Evolutionary conservation across 1,140 invertebrate species (phyloP).

Genomic region (Spodoptera frugiperda): DNA sequence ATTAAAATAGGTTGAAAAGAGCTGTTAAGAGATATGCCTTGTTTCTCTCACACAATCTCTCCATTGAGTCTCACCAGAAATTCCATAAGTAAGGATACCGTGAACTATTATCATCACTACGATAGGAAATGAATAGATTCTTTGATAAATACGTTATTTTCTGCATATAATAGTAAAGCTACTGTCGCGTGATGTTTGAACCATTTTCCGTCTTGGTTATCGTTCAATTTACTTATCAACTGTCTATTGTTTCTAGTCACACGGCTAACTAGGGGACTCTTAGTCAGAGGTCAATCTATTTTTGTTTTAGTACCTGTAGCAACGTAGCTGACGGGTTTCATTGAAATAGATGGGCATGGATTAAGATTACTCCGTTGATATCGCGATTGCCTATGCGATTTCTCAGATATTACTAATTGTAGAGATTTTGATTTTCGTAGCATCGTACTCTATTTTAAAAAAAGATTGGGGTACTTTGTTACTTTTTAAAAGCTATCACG

Average conservation of each 20-base stretch:
- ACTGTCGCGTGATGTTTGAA: not conserved
- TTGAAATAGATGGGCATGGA: too few species aligned
- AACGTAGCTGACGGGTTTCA: too few species aligned
- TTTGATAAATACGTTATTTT: slow-evolving; percentile 13
- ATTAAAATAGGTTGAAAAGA: too few species aligned
- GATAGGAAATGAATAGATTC: not conserved
- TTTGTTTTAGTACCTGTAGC: too few species aligned
- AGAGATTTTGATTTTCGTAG: too few species aligned
- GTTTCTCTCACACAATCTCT: not conserved
- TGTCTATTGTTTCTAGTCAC: slow-evolving; percentile 22
- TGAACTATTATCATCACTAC: not conserved
- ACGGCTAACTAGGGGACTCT: not conserved
- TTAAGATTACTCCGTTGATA: too few species aligned
- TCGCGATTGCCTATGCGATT: too few species aligned
- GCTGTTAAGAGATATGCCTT: too few species aligned
- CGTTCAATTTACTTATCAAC: slow-evolving; percentile 27
- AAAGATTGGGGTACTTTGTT: too few species aligned
- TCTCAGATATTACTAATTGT: too few species aligned
- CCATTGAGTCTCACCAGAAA: not conserved
- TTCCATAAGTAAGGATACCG: not conserved
- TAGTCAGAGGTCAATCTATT: not conserved
- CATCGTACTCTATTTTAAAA: too few species aligned
- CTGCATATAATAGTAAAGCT: not conserved
- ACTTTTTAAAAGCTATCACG: too few species aligned
- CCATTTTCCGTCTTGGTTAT: slow-evolving; percentile 1